Conservation (phyloP, 2,888 invertebrate genomes). For the Frankliniella fusca region DNA sequence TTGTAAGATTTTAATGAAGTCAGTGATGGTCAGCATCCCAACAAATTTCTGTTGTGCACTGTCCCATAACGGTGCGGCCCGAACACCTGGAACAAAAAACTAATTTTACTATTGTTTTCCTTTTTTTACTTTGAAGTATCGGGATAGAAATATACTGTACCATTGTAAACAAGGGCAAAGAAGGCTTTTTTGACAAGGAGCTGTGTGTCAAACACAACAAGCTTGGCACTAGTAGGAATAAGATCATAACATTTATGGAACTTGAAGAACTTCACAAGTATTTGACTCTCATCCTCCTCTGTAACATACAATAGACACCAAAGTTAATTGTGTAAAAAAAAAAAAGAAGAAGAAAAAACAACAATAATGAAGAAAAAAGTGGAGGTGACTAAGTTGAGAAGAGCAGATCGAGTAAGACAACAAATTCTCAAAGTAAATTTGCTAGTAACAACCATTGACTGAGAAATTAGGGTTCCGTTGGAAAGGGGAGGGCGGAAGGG, state of each 20-base stretch:
- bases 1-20: constrained; percentile 96
- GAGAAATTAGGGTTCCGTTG: too few relatives aligned
- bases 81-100: constrained; percentile 66
- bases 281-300: constrained; percentile 96
- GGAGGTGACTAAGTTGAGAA: neutral
- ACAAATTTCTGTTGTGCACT: constrained; percentile 86
- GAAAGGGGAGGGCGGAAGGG: neutral
- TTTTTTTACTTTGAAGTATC: too few relatives aligned
- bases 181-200: constrained; percentile 97
- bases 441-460: too few relatives aligned
- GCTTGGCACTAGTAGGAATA: constrained; percentile 97
- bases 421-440: too few relatives aligned
- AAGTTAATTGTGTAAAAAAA: constrained; percentile 33
- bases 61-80: constrained; percentile 98
- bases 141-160: constrained; percentile 56
- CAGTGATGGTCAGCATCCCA: constrained; percentile 98
- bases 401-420: too few relatives aligned
- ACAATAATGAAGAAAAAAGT: too few relatives aligned
- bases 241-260: constrained; percentile 99
- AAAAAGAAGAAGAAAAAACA: neutral
- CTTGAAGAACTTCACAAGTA: constrained; percentile 98
- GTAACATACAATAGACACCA: constrained; percentile 49
- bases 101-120: too few relatives aligned
- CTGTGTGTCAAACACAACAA: constrained; percentile 99
- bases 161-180: constrained; percentile 98